Base-by-base conservation (phyloP, 2,888 invertebrate genomes). In the Octodonta nipae region DNA sequence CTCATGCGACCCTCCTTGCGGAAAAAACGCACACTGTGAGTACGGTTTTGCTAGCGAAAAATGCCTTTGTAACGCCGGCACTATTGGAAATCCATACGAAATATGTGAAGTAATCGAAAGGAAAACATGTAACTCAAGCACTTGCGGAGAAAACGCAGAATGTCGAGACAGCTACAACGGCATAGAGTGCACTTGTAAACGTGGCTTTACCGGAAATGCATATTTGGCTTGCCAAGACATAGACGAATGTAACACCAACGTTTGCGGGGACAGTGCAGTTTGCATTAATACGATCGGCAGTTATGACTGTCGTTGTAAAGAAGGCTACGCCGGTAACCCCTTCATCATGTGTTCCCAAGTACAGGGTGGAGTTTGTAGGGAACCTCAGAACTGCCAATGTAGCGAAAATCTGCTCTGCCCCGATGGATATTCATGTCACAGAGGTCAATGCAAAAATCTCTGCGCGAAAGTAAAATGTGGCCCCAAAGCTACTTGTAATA, bases 261-360 rank as follows among this genome's bases (percentile, higher is more conserved):
- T 83, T 1, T 86, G 86, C 51, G 87, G 83, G 5, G 70, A 73
- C 49, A 83, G 86, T 56, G 88, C 92, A 1, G 78, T 80, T 26
- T 93, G 93, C 54, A 80, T 89, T 42, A 92, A 93, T 56, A 83
- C 84, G 0, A 73, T 79, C 8, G 92, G 92, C 32, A 78, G 82
- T 47, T 92, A 78, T 56, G 86, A 86, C 54, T 93, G 93, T 57
- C 73, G 82, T 24, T 93, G 93, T 54, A 78, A 82, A 54, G 80
- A 81, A 40, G 78, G 78, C 29, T 81, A 75, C 55, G 77, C 78
- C 35, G 89, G 89, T 28, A 88, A 91, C 68, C 89, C 91, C 0
- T 88, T 87, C 52, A 71, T 78, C 39, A 74, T 80, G 51, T 89
- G 89, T 52, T 75, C 79, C 25, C 69, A 73, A 52, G 67, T 81